These are phyloP conservation scores for Parauchenoglanis ngamensis DNA, from an alignment of 2,797 vertebrate genomes.

Conservation along the genomic window DNA sequence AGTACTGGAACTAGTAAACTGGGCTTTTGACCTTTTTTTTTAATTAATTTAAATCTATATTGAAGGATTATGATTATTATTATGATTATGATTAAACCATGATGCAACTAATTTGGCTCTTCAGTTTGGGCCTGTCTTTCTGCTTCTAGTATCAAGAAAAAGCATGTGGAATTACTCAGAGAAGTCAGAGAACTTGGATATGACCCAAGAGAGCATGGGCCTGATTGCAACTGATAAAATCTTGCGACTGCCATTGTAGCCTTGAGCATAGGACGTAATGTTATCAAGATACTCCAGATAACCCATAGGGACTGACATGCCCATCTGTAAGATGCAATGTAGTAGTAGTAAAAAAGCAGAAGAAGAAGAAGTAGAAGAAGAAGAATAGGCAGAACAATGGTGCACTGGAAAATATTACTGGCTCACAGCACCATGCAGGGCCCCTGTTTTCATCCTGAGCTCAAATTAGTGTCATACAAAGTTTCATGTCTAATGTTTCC, in stretches of 20 bases:
- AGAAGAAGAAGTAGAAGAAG: background rate
- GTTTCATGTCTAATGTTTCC: background rate
- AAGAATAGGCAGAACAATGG: background rate
- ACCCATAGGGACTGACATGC: background rate
- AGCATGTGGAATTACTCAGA: conserved; percentile 21
- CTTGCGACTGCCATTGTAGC: conserved; percentile 6
- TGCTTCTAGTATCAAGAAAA: background rate
- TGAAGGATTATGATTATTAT: background rate
- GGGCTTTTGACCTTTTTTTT: background rate
- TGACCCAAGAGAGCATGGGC: conserved; percentile 4
- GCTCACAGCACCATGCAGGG: background rate
- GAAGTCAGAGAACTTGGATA: conserved; percentile 11
- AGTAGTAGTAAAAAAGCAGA: background rate
- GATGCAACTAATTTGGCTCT: background rate
- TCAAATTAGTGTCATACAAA: background rate
- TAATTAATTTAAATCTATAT: background rate
- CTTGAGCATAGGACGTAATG: background rate
- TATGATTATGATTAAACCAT: conserved; percentile 4
- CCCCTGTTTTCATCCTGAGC: background rate
- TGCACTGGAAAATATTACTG: background rate
- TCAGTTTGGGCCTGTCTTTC: background rate
- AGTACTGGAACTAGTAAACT: background rate
- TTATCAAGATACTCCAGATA: conserved; percentile 16
- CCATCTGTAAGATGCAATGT: background rate
- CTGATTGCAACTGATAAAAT: conserved; percentile 38